Conservation (phyloP, 2,113 vertebrate species). For the Channa maculata region DNA sequence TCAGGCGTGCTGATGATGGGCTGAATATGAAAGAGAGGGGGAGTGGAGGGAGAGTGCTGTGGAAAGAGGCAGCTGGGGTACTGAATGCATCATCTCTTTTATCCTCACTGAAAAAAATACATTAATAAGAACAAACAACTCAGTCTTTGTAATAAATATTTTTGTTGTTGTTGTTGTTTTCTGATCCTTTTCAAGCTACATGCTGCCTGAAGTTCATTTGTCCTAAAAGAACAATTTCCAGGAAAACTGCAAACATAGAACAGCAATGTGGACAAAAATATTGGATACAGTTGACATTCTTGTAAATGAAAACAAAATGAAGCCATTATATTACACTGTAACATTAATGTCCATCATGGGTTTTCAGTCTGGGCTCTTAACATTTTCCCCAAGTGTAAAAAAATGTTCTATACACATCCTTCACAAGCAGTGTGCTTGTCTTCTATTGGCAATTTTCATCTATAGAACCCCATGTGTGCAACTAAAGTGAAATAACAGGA, state of each 20-base stretch:
- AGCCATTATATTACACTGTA: constrained; percentile 35
- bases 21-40: constrained; percentile 53
- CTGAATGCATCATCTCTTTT: constrained; percentile 37
- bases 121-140: constrained; percentile 42
- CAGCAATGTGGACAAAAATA: background rate
- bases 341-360: constrained; percentile 41
- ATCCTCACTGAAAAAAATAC: constrained; percentile 18
- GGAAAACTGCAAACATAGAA: constrained; percentile 30
- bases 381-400: constrained; percentile 45
- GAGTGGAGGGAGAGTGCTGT: constrained; percentile 14
- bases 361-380: constrained; percentile 54
- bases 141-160: background rate
- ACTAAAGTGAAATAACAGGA: constrained; percentile 75
- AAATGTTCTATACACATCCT: constrained; percentile 44
- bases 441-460: constrained; percentile 68
- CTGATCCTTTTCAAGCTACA: constrained; percentile 9
- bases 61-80: constrained; percentile 44
- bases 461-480: constrained; percentile 64
- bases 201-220: constrained; percentile 23
- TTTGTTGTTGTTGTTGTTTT: background rate
- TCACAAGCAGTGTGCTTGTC: constrained; percentile 44
- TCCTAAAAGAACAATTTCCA: constrained; percentile 19
- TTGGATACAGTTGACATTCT: constrained; percentile 18
- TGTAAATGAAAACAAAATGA: constrained; percentile 44
- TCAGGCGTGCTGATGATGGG: constrained; percentile 56